Base-by-base conservation (phyloP, 1,140 invertebrate genomes). In the Diorhabda sublineata region DNA sequence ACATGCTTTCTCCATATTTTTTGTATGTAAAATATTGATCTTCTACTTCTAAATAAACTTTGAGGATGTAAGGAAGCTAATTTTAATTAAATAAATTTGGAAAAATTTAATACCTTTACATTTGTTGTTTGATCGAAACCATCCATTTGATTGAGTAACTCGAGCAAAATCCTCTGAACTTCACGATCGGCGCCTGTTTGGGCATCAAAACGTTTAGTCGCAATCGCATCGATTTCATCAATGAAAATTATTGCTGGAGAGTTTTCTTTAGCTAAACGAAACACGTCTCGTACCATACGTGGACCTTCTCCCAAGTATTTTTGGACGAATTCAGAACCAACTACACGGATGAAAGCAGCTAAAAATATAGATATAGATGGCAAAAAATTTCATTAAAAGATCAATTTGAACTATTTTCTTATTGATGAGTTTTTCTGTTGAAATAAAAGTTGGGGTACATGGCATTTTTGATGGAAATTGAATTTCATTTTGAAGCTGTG, bases 101-200 rank as follows among this genome's bases (percentile, higher is more conserved):
- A 26, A 26, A 26, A 26, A 26, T 26, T 26, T 26, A 70, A 74
- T 82, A 93, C 92, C 87, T 99, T 99, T 11, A 99, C 98, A 86
- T 99, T 99, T 26, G 98, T 98, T 3, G 96, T 98, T 83, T 99
- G 97, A 87, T 99, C 98, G 84, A 99, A 99, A 64, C 98, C 98
- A 85, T 99, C 98, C 98, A 99, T 99, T 84, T 99, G 98, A 85
- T 99, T 99, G 0, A 99, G 84, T 7, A 99, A 84, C 80, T 99
- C 98, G 3, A 99, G 84, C 3, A 99, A 82, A 83, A 99, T 99
- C 83, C 98, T 89, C 82, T 99, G 98, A 0, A 99, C 98, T 84
- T 99, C 98, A 75, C 98, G 87, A 87, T 99, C 98, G 68, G 98
- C 98, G 76, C 97, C 97, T 75, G 97, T 99, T 84, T 99, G 97